Evolutionary conservation across 1,140 invertebrate genomes (phyloP), one percentile per base, ranked within the genome.

Genomic region (Lethocerus indicus): DNA sequence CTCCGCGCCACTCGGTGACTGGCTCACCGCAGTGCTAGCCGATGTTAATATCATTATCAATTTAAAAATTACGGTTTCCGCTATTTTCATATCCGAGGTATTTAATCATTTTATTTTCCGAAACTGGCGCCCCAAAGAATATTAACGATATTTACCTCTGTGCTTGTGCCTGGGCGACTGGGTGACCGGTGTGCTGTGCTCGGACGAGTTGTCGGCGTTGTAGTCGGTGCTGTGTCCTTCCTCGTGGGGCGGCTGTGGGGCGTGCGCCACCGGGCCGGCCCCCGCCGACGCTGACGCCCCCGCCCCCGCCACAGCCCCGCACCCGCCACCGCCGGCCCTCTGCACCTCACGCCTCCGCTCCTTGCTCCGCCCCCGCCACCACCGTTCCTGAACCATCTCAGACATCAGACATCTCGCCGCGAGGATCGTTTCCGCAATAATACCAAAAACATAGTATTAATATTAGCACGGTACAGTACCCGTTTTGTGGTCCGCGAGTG

Each of bases 191-290:
- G 76, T 80, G 39, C 42, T 44, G 25, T 44, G 42, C 25, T 81
- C 78, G 9, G 75, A 80, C 32, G 78, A 81, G 55, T 78, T 75
- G 64, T 82, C 79, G 13, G 76, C 78, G 1, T 77, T 76, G 63
- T 83, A 82, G 56, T 83, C 76, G 49, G 67, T 80, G 63, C 67
- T 79, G 56, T 66, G 66, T n/a, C 63, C 64, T 53, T 72, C 70
- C 48, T 69, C 63, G 32, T 56, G n/a, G n/a, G n/a, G n/a, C n/a
- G n/a, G n/a, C n/a, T n/a, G n/a, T n/a, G n/a, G n/a, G 61, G 9
- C 29, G 37, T 16, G 23, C 35, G 35, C 35, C 42, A 16, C 27
- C 27, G 2, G 64, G 68, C 53, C 58, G 67, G 40, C 49, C 27
- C n/a, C 18, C 57, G 1, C 73, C 59, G n/a, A n/a, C n/a, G n/a